These are phyloP conservation scores for Leptobrachium ailaonicum DNA, from an alignment of 2,113 vertebrate genomes.

Conservation along the genomic window DNA sequence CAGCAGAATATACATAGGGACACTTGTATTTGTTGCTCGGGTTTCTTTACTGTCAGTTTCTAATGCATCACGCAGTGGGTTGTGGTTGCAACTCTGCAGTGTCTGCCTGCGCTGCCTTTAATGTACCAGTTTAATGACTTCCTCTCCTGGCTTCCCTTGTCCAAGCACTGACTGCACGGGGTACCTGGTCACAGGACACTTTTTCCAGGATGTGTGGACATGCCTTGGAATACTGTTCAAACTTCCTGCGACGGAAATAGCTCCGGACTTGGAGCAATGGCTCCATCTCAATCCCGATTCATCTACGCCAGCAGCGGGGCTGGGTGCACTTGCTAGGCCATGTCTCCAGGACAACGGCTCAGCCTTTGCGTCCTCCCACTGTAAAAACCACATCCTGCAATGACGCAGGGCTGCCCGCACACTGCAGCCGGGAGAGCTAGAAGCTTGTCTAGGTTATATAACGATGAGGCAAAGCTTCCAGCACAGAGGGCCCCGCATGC, in stretches of 20 bases:
- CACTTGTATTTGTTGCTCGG: too few relatives aligned
- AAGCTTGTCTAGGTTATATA: too few relatives aligned
- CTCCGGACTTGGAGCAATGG: constrained; percentile 89
- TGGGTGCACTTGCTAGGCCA: background rate
- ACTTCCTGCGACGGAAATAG: constrained; percentile 86
- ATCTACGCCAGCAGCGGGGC: background rate
- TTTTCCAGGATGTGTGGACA: constrained; percentile 85
- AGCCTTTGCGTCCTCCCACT: constrained; percentile 58
- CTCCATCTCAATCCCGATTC: constrained; percentile 76
- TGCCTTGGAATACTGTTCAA: constrained; percentile 84
- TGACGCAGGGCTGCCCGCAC: constrained; percentile 11
- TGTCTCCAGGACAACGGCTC: constrained; percentile 26
- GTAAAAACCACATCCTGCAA: constrained; percentile 55
- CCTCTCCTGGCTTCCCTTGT: background rate
- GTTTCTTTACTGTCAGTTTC: too few relatives aligned
- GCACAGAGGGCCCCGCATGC: too few relatives aligned
- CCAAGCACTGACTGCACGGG: background rate
- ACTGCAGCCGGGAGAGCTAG: background rate
- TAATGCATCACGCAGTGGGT: too few relatives aligned
- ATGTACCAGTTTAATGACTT: too few relatives aligned
- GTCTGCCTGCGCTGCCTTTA: too few relatives aligned
- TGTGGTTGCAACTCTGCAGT: too few relatives aligned
- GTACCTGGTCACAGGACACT: constrained; percentile 85
- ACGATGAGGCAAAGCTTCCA: too few relatives aligned
- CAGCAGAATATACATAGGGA: too few relatives aligned